These are phyloP conservation scores for Thamnophis sirtalis DNA, from an alignment of 2,113 vertebrate species.

Conservation along the genomic window DNA sequence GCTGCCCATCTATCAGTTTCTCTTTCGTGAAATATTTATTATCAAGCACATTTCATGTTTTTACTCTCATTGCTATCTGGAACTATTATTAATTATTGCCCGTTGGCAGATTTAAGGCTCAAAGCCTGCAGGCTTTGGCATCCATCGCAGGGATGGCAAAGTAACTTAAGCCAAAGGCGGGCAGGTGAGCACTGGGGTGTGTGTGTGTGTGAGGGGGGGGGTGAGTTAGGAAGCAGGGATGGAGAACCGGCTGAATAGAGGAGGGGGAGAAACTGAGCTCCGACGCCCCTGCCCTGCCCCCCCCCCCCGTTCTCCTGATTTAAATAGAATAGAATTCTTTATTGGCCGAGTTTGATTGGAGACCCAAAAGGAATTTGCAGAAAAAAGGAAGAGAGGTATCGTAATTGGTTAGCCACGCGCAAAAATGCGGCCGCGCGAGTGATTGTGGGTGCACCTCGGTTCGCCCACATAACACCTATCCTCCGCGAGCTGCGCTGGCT, in stretches of 20 bases:
- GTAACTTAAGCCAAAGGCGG: not conserved
- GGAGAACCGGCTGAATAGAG: not conserved
- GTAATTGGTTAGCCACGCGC: not conserved
- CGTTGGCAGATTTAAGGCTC: not conserved
- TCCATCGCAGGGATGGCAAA: not conserved
- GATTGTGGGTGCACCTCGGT: too few species aligned
- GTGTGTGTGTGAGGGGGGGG: too few species aligned
- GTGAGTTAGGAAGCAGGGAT: not conserved
- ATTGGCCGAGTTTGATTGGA: not conserved
- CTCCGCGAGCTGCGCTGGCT: too few species aligned
- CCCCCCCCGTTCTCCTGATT: not conserved
- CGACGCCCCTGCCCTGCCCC: fast-evolving
- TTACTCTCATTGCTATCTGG: not conserved
- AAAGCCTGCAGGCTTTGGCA: not conserved
- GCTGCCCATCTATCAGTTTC: not conserved
- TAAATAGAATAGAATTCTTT: not conserved
- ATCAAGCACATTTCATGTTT: not conserved
- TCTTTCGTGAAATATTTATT: conserved; percentile 4
- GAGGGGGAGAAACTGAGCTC: not conserved
- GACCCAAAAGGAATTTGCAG: not conserved
- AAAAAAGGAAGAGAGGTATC: too few species aligned
- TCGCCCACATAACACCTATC: too few species aligned
- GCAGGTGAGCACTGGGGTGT: not conserved
- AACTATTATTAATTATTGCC: not conserved
- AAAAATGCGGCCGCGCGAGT: too few species aligned